Base-by-base conservation (phyloP, 2,888 invertebrate species). In the Acrobasis repandana region DNA sequence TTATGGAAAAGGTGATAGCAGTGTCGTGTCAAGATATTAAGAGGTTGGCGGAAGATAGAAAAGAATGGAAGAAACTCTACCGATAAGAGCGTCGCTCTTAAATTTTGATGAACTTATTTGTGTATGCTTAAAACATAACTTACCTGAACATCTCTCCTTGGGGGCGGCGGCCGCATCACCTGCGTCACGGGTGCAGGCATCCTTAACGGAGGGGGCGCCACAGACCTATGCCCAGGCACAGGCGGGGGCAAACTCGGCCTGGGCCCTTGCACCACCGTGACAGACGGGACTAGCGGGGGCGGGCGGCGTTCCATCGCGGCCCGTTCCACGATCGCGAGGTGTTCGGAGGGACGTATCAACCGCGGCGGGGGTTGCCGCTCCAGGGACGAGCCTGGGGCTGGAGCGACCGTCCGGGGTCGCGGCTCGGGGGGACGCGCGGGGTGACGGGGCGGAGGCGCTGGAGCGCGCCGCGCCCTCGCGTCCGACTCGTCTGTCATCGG, bases 401-500 rank as follows among this genome's bases (percentile, higher is more conserved):
- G 57, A 10, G 67, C 67, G 61, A 66, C 64, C 61, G 66, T 63
- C 11, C 64, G 64, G 57, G 61, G 65, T 36, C 57, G 61, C 52
- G 51, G 54, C 43, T 60, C 60, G 16, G 60, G 60, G 20, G 57
- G 60, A 76, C 83, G 43, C 83, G 83, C 76, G 86, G 86, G 70
- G 87, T 79, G 83, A 34, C 84, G 83, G 74, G 87, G 87, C 75
- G 87, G 86, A 69, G 88, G 88, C 73, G 88, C 85, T 66, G 86
- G 83, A 71, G 83, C 83, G 70, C 90, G 88, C 73, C 88, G 79
- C 67, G 78, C 83, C 73, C 83, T 85, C 82, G 83, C 86, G 82
- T 90, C 90, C 81, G 87, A 73, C 74, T 90, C 91, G 76, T 91
- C 91, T 63, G 85, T 79, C 91, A 91, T 91, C 76, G 91, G 91